Base-by-base conservation (phyloP, 1,140 invertebrate genomes). In the Centruroides vittatus region DNA sequence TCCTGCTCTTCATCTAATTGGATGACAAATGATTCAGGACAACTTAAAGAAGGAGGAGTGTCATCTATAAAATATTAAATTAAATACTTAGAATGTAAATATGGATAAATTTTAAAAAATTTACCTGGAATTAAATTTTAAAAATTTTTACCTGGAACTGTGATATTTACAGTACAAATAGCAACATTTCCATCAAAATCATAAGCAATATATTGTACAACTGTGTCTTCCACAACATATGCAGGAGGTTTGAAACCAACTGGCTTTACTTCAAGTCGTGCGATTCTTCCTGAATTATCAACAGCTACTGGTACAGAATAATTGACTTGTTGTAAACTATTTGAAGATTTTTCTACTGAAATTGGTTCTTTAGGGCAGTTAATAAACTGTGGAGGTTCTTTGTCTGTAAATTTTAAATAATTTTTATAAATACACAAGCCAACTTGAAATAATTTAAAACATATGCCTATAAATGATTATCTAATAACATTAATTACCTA, bases 141-240 rank as follows among this genome's bases (percentile, higher is more conserved):
- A 6, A 23, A 36, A 54, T 47, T 6, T n/a, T 36, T 74, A 81
- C 80, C 82, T 47, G 88, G 88, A 4, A 93, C 88, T 6, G 90
- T 93, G 23, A 95, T 93, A 69, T 94, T 94, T 5, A 97, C 90
- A 79, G 92, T 87, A 71, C 93, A 98, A 72, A 95, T 94, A 35
- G 93, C 93, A 35, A 94, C 89, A 71, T 98, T 97, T 65, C 93
- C 93, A 73, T 97, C 93, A 69, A 91, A 92, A 77, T 98, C 93
- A 70, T 89, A 96, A 1, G 93, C 93, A 4, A 93, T 84, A 69
- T 97, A 98, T 78, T 94, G 88, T 0, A 97, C 88, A 49, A 93
- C 86, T 61, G 87, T 89, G 63, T 95, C 89, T 69, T 92, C 82
- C 72, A 96, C 93, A 35, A 96, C 82, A 67, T 85, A 83, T 66